Evolutionary conservation across 1,140 invertebrate species (phyloP), one percentile per base, ranked within the genome.

Genomic region (Drosophila prosaltans): DNA sequence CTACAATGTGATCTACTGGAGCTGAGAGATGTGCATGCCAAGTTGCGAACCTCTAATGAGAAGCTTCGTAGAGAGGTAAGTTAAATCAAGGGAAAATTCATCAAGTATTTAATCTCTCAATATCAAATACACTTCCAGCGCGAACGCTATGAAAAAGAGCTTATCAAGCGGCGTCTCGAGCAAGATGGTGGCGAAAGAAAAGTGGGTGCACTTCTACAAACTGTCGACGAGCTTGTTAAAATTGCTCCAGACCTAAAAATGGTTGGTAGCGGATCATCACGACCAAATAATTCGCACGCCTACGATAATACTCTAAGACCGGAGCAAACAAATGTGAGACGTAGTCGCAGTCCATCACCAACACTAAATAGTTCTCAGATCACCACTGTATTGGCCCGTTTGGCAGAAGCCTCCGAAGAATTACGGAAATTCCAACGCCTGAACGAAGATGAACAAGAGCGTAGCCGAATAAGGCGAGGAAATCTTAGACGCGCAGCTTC

Each of bases 31-130:
- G 97, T 97, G 24, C 97, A 98, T 91, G 97, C 97, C 5, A 98
- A 98, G 92, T 92, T 98, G 57, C 94, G 97, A 45, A 97, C 97
- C n/a, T 97, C 97, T 45, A 98, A 98, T 90, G 97, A 98, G 76
- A 97, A 98, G 88, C 93, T 98, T 69, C 93, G 97, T 54, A 93
- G 97, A 43, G 97, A 98, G 69, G 82, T 86, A 5, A 78, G 78
- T 48, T 3, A 39, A 21, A 4, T n/a, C 7, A 3, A 10, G 2
- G 3, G 0, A 21, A 36, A 39, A 3, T 51, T 2, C 8, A 2
- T 8, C 10, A 7, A 7, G 10, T 8, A 36, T 39, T 9, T 30
- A 39, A 16, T 39, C 2, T 1, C 8, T 48, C 24, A 21, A 24
- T 24, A 1, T 4, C 16, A 16, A 48, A 39, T 55, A 36, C 40